These are phyloP conservation scores for Holotrichia oblita DNA, from an alignment of 1,140 invertebrate genomes.

Conservation along the genomic window DNA sequence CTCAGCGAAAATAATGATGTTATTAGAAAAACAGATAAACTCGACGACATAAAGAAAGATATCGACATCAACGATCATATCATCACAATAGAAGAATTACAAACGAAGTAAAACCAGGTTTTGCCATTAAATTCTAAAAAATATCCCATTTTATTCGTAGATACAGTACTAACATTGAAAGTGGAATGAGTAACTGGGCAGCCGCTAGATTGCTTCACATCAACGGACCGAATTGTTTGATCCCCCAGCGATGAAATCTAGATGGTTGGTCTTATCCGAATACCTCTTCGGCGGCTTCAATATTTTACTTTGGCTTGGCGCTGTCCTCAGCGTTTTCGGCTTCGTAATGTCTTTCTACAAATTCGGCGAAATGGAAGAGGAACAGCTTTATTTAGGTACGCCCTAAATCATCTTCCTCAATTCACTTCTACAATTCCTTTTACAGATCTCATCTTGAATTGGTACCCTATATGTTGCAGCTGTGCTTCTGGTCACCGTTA, in stretches of 20 bases:
- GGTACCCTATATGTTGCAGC: slow-evolving; percentile 32
- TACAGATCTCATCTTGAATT: neutral
- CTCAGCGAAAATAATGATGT: neutral
- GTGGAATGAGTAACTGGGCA: slow-evolving; percentile 67
- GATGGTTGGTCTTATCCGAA: slow-evolving; percentile 46
- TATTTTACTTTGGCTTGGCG: slow-evolving; percentile 77
- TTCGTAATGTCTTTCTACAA: slow-evolving; percentile 62
- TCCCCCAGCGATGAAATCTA: slow-evolving; percentile 45
- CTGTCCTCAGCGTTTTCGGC: slow-evolving; percentile 73
- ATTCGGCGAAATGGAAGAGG: neutral
- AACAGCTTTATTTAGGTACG: slow-evolving; percentile 41
- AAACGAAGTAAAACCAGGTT: slow-evolving; percentile 42
- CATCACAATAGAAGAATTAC: slow-evolving; percentile 71
- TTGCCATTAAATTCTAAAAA: neutral
- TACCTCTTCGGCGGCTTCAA: slow-evolving; percentile 76
- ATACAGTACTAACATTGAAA: slow-evolving; percentile 63
- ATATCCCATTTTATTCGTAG: slow-evolving; percentile 48
- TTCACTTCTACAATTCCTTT: no score
- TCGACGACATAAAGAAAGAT: slow-evolving; percentile 71
- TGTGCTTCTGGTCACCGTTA: slow-evolving; percentile 68
- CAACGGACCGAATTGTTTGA: slow-evolving; percentile 78
- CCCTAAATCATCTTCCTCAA: neutral
- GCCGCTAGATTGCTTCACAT: slow-evolving; percentile 65
- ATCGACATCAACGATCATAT: slow-evolving; percentile 80
- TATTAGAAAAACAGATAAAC: neutral